Conservation (phyloP, 2,113 vertebrate species). For the Aldabrachelys gigantea region DNA sequence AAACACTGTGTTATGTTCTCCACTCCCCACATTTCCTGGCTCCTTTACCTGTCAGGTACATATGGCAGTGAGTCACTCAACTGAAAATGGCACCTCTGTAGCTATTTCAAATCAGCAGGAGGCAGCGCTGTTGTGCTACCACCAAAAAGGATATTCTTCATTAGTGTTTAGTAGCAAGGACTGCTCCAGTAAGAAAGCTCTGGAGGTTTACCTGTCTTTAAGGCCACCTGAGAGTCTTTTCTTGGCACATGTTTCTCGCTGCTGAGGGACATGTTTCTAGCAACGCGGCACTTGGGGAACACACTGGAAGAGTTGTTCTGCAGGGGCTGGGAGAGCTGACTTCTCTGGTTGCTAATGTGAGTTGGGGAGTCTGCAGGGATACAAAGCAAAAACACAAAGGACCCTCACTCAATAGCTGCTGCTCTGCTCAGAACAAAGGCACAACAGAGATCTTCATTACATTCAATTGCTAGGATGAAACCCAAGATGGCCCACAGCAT, state of each 20-base stretch:
- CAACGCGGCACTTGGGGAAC: slow-evolving; percentile 63
- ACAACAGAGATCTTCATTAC: background rate
- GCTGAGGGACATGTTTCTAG: slow-evolving; percentile 17
- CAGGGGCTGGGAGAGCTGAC: slow-evolving; percentile 67
- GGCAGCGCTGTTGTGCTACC: background rate
- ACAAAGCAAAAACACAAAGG: background rate
- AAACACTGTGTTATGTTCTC: background rate
- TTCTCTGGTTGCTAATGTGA: slow-evolving; percentile 75
- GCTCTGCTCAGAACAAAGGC: background rate
- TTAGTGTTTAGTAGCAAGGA: background rate
- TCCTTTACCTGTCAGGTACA: background rate
- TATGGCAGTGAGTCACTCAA: background rate
- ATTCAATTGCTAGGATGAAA: background rate
- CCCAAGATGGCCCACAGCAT: background rate
- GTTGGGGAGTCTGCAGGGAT: slow-evolving; percentile 82
- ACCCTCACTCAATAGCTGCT: background rate
- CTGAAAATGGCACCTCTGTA: background rate
- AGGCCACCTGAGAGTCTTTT: slow-evolving; percentile 30
- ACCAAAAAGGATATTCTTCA: background rate
- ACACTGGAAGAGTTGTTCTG: slow-evolving; percentile 72
- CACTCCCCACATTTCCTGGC: background rate
- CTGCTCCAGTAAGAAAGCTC: background rate
- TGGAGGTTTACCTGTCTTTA: slow-evolving; percentile 49
- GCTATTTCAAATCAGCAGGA: background rate
- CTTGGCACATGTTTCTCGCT: slow-evolving; percentile 41